Conservation (phyloP, 2,797 vertebrate genomes). For the Fringilla coelebs region DNA sequence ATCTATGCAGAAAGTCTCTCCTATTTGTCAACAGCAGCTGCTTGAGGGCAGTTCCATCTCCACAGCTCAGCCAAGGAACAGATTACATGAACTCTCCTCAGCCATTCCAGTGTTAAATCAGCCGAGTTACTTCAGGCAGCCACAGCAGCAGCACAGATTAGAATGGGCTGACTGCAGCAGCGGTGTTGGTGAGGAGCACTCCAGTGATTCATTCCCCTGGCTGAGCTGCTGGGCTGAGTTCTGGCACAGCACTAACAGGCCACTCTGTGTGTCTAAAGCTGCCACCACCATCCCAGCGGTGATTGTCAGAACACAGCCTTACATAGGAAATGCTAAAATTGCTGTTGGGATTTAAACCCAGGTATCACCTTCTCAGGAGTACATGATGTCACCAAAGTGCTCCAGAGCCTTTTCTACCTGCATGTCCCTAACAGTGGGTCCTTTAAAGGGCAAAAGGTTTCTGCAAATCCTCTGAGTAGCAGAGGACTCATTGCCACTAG, state of each 20-base stretch:
- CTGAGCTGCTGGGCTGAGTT: fast-evolving
- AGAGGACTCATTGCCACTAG: neutral
- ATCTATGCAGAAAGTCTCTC: neutral
- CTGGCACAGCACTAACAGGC: neutral
- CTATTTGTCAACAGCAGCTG: neutral
- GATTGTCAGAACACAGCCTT: neutral
- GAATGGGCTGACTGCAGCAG: neutral
- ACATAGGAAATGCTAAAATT: neutral
- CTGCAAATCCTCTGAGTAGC: neutral
- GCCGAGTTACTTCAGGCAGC: neutral
- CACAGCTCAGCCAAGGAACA: neutral
- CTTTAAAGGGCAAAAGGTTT: neutral
- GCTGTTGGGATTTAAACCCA: neutral
- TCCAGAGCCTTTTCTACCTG: neutral
- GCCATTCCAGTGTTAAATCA: neutral
- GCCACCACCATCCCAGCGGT: neutral
- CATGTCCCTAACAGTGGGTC: neutral
- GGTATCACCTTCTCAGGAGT: neutral
- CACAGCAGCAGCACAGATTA: neutral
- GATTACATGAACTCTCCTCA: neutral
- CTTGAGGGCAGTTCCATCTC: neutral
- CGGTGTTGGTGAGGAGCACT: neutral
- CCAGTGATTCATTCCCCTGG: neutral
- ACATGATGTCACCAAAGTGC: too few relatives aligned
- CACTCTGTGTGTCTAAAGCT: neutral